Evolutionary conservation across 2,888 invertebrate genomes (phyloP), one percentile per base, ranked within the genome.

Genomic region (Orchesella flavescens): DNA sequence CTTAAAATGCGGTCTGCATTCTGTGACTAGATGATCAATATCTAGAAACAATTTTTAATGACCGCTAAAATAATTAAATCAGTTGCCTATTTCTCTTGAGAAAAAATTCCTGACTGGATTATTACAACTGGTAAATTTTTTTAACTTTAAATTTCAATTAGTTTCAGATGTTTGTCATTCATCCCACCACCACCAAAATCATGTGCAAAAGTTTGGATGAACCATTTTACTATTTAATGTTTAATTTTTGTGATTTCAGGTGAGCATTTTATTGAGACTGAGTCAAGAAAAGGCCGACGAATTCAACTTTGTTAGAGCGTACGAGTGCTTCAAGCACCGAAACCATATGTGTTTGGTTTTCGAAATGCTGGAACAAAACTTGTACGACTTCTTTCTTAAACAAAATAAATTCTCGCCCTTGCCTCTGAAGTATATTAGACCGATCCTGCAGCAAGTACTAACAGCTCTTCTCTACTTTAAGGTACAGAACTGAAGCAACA

Each of bases 341-440:
- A 98, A 97, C 91, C 99, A 99, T 92, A 99, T 99, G 78, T 99
- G 99, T 91, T 93, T 99, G 91, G 99, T 99, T 90, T 99, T 99
- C 91, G 99, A 99, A 92, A 99, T 99, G 98, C 94, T 99, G 89
- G 99, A 99, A 90, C 99, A 99, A 92, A 99, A 99, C 92, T 93
- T 99, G 88, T 99, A 99, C 91, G 99, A 99, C 93, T 99, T 99
- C 91, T n/a, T n/a, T n/a, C 94, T 99, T 88, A 99, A 99, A 91
- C 98, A 98, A 92, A 99, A 99, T 92, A 99, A 99, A 92, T 99
- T 99, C 92, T 97, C 97, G 90, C 99, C 99, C 87, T 92, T 99
- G 90, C 98, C 99, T 78, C 93, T 99, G 88, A 98, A 98, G 91
- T 98, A 96, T 91, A 99, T 99, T 91, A 93, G 99, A 90, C 99